Evolutionary conservation across 2,113 vertebrate genomes (phyloP), one percentile per base, ranked within the genome.

Genomic region (Chionis minor): DNA sequence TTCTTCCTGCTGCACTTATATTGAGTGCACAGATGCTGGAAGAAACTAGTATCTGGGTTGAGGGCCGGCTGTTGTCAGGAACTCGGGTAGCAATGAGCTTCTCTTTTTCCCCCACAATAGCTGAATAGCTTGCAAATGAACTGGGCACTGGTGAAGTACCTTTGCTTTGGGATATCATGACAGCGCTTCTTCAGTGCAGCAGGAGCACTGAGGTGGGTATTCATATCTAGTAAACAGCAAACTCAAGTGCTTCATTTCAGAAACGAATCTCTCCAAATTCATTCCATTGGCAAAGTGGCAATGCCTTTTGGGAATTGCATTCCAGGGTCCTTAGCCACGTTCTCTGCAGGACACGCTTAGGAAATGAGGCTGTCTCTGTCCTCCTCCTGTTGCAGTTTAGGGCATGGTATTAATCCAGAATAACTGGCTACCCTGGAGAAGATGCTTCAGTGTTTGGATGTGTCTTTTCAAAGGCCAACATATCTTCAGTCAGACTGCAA

Each of bases 121-220:
- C 20, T 15, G 15, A 49, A 56, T 8, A 45, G 7, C 55, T 88
- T 92, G 28, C 38, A 49, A 93, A 86, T 28, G 26, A 63, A n/a
- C 20, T n/a, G 47, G 38, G 23, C 16, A 17, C 19, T 47, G 70
- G n/a, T 30, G 47, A 69, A 52, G 7, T 72, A 33, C 8, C n/a
- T 88, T n/a, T 87, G n/a, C 23, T 58, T 81, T 56, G 42, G 7
- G 5, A 0, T 54, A 3, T 72, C 0, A 0, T 26, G 28, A 16
- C 9, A 71, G 4, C 42, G 17, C 38, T 74, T 82, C 27, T 24
- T 69, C 30, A 9, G 38, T 18, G 5, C 22, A 24, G 45, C 49
- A 40, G 70, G 32, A 51, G 3, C 20, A 26, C 30, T 3, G 8
- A 63, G 20, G 47, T 38, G 62, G 14, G 2, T 61, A 30, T 72